Percentiles rank a stretch among this genome's conserved stretches.
phyloP scores from a whole-genome alignment of 2,113 vertebrate genomes.

The Sinocyclocheilus anophthalmus region DNA sequence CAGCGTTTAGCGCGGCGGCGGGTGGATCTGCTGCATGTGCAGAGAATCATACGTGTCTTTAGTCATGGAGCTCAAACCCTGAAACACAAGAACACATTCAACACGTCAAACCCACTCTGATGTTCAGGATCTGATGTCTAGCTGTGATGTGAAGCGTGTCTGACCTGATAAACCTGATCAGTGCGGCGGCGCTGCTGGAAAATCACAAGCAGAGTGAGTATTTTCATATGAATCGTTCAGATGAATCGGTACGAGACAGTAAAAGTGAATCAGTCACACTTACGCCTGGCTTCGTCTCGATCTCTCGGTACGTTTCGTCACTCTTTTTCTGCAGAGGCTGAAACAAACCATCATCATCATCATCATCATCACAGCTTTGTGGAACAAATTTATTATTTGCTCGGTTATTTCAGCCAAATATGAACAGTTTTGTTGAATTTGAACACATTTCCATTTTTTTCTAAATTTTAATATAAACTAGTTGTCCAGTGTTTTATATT shows the following conservation, averaged over 20 bases:
- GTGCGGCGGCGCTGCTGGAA: slow-evolving; percentile 61
- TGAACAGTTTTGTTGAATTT: no score
- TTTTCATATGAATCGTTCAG: not conserved
- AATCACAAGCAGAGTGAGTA: not conserved
- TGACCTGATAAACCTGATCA: slow-evolving; percentile 74
- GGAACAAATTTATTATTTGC: no score
- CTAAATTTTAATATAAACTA: no score
- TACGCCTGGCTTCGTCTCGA: not conserved
- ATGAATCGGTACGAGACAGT: not conserved
- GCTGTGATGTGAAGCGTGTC: not conserved
- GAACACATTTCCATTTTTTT: no score
- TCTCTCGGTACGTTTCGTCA: not conserved
- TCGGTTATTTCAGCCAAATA: no score
- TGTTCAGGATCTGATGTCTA: not conserved
- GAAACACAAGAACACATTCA: slow-evolving; percentile 39
- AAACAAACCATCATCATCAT: not conserved
- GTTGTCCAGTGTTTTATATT: no score
- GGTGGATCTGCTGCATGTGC: slow-evolving; percentile 80
- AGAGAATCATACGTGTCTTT: slow-evolving; percentile 91
- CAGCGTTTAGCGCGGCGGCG: not conserved
- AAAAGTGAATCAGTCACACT: slow-evolving; percentile 2
- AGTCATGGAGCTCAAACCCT: slow-evolving; percentile 84
- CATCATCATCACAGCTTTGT: not conserved
- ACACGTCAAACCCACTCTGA: not conserved
- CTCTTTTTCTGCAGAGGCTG: not conserved